Base-by-base conservation (phyloP, 2,888 invertebrate genomes). In the Eilema caniola region DNA sequence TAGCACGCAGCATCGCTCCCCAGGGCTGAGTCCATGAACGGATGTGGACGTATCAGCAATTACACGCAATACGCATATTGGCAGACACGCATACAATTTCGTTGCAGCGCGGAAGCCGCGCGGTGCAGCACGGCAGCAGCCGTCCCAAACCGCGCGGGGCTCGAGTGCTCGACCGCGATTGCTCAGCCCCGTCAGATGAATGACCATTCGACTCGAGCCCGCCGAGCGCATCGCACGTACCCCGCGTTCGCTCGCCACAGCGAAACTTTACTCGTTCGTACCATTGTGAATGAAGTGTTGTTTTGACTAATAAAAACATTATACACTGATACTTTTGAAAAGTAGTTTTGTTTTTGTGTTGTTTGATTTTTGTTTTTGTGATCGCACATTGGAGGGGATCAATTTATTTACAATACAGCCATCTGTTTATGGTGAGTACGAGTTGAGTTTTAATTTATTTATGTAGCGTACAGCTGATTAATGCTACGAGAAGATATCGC, bases 401-500 rank as follows among this genome's bases (percentile, higher is more conserved):
- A 83, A 90, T 91, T 92, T 91, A 90, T 92, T 92, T 92, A 89
- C 90, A 86, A 88, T 88, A 89, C 93, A 85, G 88, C 88, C 89
- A 89, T 87, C 89, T 90, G 91, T 92, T 92, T 92, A 90, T 92
- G 92, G 95, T 95, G 83, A 95, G 95, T 94, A 90, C 90, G 84
- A 83, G 86, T 90, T 92, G 88, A 87, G 89, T 92, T 91, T 91
- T 88, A 89, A 92, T 92, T 87, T 92, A 89, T 91, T 89, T 90
- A 86, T 89, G 83, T 88, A 85, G 86, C 84, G 86, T 87, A 89
- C 91, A 90, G 90, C 90, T 92, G 92, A 93, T 93, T 92, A 90
- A 91, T 92, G 88, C 86, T 88, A 82, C 83, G 86, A 87, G 87
- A 90, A 79, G 88, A 92, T 90, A 90, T 88, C 90, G 89, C 86